Conservation (phyloP, 1,140 invertebrate species). For the Drosophila neocordata region DNA sequence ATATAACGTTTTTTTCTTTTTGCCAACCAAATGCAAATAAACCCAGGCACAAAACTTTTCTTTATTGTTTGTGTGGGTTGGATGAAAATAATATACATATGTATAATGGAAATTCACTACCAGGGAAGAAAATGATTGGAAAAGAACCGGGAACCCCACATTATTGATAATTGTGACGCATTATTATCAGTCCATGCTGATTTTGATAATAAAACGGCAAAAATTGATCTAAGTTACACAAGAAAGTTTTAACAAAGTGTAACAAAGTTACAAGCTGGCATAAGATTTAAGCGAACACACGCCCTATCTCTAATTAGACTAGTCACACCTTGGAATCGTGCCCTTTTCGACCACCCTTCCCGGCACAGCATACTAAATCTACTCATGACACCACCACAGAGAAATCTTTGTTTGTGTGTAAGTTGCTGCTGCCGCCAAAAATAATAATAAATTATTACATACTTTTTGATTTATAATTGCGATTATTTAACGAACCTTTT, state of each 20-base stretch:
- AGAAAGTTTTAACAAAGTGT: slow-evolving; percentile 20
- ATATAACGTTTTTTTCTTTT: slow-evolving; percentile 42
- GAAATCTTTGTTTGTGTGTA: neutral
- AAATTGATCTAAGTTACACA: neutral
- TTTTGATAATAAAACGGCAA: neutral
- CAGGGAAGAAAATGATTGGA: slow-evolving; percentile 21
- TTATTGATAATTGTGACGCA: slow-evolving; percentile 31
- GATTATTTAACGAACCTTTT: slow-evolving; percentile 27
- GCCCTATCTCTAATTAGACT: slow-evolving; percentile 2
- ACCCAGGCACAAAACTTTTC: slow-evolving; percentile 38
- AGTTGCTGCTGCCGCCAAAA: neutral
- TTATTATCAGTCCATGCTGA: neutral
- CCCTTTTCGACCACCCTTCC: neutral
- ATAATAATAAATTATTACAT: neutral
- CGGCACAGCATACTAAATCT: neutral
- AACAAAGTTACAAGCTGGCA: neutral
- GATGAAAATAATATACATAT: slow-evolving; percentile 21
- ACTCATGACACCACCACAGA: neutral
- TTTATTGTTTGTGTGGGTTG: slow-evolving; percentile 25
- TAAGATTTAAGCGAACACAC: neutral
- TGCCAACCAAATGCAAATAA: slow-evolving; percentile 49
- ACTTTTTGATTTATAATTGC: neutral
- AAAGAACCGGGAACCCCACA: slow-evolving; percentile 30
- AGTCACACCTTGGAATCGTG: slow-evolving; percentile 1
- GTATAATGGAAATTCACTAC: slow-evolving; percentile 34